Conservation (phyloP, 2,797 vertebrate species). For the Chromobotia macracanthus region DNA sequence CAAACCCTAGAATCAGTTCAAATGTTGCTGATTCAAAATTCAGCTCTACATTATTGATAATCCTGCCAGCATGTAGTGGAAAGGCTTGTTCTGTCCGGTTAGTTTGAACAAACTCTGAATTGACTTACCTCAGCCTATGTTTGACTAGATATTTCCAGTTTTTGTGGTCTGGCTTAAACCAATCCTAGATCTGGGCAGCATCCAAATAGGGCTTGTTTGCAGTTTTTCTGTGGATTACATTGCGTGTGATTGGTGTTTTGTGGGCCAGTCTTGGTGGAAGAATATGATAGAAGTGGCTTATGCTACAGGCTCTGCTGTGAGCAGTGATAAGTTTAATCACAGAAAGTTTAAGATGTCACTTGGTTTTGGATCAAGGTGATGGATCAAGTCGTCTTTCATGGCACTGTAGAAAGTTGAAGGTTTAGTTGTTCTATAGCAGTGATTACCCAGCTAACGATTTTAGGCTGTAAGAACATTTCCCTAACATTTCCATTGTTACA, state of each 20-base stretch:
- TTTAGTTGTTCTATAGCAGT: neutral
- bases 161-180: conserved; percentile 17
- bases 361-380: conserved; percentile 23
- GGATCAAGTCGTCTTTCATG: conserved; percentile 1
- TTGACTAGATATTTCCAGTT: neutral
- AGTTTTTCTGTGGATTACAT: conserved; percentile 22
- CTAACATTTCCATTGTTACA: too few species aligned
- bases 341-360: conserved; percentile 27
- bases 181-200: conserved; percentile 26
- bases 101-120: conserved; percentile 24
- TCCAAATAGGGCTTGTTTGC: conserved; percentile 38
- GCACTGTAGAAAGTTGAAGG: neutral
- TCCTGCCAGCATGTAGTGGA: conserved; percentile 2
- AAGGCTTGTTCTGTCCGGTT: conserved; percentile 17
- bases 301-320: conserved; percentile 21
- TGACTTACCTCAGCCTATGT: conserved; percentile 18
- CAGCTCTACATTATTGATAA: conserved; percentile 33
- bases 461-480: too few species aligned
- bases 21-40: conserved; percentile 32
- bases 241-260: conserved; percentile 17
- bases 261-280: conserved; percentile 28
- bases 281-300: conserved; percentile 30
- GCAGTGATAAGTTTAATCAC: conserved; percentile 36
- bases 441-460: too few species aligned
- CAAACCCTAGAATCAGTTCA: neutral